Evolutionary conservation across 53 echinoderm and acorn worm genomes (phyloP).

Genomic region (Actinopyga echinites): DNA sequence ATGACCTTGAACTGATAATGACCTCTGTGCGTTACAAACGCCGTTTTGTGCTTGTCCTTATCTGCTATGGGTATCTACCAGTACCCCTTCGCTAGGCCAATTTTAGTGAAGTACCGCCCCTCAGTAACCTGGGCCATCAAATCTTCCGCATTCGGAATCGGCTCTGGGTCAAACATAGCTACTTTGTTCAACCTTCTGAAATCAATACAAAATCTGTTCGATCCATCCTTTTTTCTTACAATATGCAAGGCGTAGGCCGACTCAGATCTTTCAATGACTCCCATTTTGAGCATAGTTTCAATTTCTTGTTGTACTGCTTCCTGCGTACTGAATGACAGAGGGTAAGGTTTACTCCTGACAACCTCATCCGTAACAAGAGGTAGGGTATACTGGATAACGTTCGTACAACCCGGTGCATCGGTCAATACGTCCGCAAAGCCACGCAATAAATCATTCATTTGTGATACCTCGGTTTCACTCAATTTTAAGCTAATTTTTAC

Average conservation of each 20-base stretch:
- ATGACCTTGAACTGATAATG: not conserved
- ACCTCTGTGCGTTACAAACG: constrained; percentile 13
- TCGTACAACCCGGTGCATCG: constrained; percentile 50
- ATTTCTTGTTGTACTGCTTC: constrained; percentile 36
- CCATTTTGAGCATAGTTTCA: constrained; percentile 27
- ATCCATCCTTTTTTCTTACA: constrained; percentile 57
- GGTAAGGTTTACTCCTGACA: constrained; percentile 40
- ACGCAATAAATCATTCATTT: constrained; percentile 26
- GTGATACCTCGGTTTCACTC: not conserved
- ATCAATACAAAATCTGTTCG: constrained; percentile 49
- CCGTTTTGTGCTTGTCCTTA: constrained; percentile 3
- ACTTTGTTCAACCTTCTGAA: constrained; percentile 42
- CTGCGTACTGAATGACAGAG: constrained; percentile 29
- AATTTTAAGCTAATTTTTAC: constrained; percentile 45
- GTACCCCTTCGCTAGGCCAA: constrained; percentile 26
- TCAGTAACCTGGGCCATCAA: not conserved
- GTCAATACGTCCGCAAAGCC: constrained; percentile 47
- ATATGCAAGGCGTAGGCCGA: constrained; percentile 65
- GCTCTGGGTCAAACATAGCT: constrained; percentile 32
- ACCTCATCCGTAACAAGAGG: constrained; percentile 33
- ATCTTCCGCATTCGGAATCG: constrained; percentile 4
- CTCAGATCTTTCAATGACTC: constrained; percentile 45
- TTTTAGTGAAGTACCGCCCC: constrained; percentile 7
- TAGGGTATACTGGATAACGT: constrained; percentile 30
- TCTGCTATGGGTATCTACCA: constrained; percentile 31